Evolutionary conservation across 2,888 invertebrate species (phyloP), one percentile per base, ranked within the genome.

Genomic region (Pyralis farinalis): DNA sequence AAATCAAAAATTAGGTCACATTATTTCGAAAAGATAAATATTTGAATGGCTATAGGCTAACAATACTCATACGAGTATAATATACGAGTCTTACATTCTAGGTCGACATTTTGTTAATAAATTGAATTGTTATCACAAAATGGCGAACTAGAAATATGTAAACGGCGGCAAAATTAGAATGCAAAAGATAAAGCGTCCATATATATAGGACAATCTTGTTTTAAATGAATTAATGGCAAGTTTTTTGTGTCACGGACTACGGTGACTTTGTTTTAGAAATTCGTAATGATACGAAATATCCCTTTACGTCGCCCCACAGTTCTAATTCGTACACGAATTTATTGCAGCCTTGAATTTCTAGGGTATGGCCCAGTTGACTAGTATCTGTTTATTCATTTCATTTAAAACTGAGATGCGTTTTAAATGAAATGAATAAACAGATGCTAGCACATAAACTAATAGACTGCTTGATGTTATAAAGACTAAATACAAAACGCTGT

Each of bases 241-340:
- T 44, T 58, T n/a, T 51, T 27, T 50, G 39, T 52, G 56, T 54
- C 56, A 56, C 35, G 53, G 56, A 42, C 41, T 40, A 41, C 27
- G 33, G 30, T 34, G 43, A 44, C 45, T 42, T n/a, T 41, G 32
- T 44, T 28, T 25, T 27, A 25, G 7, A 27, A 20, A 30, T 9
- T 9, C 10, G 20, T 29, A 8, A 11, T 30, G 7, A 29, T 16
- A 29, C 29, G 36, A 30, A 29, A 27, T n/a, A n/a, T n/a, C 9
- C 12, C 7, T 1, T 31, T 8, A n/a, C 25, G 25, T 25, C 25
- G 3, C 16, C 16, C n/a, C n/a, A n/a, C n/a, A n/a, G 16, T 16
- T 25, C 25, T 7, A 2, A 25, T 25, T 25, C 7, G 1, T 25
- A 8, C 7, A n/a, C 25, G 7, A 25, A n/a, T 25, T 25, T 30